Evolutionary conservation across 2,113 vertebrate species (phyloP).

Genomic region (Hippocampus barbouri): DNA sequence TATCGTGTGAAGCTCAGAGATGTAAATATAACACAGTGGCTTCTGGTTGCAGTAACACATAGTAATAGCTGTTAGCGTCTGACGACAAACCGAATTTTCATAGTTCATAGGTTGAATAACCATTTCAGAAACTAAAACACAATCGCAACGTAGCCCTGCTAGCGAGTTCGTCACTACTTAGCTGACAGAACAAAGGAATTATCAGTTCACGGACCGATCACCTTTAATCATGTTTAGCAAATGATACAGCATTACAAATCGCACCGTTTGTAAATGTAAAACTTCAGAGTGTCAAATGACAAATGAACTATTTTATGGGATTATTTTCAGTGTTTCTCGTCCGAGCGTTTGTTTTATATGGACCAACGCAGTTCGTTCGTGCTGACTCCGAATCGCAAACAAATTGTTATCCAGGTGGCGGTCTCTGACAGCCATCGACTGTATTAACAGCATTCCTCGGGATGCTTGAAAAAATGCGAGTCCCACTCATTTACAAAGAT

Average conservation of each 20-base stretch:
- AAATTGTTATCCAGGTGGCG: constrained; percentile 1
- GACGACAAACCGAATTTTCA: not conserved
- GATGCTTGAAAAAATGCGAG: not conserved
- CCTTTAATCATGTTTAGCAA: constrained; percentile 17
- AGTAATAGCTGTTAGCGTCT: not conserved
- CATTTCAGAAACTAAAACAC: not conserved
- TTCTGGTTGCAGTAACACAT: not conserved
- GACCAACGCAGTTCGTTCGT: not conserved
- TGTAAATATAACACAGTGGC: constrained; percentile 30
- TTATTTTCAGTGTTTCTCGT: not conserved
- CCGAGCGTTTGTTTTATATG: not conserved
- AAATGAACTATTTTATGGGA: not conserved
- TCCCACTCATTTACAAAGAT: not conserved
- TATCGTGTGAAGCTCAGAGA: constrained; percentile 30
- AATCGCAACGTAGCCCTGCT: constrained; percentile 26
- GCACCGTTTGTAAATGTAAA: not conserved
- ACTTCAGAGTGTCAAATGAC: not conserved
- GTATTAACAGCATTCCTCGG: not conserved
- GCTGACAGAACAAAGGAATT: constrained; percentile 72
- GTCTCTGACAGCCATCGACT: not conserved
- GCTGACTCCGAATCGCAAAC: not conserved
- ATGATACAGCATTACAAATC: not conserved
- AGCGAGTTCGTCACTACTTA: constrained; percentile 58
- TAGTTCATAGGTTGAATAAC: not conserved
- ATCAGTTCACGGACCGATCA: constrained; percentile 46